phyloP scores from a whole-genome alignment of 2,797 vertebrate species.

The Sebastolobus altivelis region DNA sequence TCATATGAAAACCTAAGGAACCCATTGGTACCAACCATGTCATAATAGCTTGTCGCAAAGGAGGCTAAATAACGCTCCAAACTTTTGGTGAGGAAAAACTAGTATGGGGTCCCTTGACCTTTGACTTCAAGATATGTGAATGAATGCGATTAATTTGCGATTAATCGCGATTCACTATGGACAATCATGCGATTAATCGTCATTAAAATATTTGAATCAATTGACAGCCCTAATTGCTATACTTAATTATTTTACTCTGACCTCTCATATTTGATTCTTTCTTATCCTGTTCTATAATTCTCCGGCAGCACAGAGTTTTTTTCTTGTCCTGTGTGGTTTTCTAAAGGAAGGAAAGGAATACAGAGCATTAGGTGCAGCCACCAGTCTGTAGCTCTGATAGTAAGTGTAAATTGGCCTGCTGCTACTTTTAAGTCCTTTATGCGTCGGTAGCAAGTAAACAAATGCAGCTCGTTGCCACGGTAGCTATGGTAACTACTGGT shows the following conservation, averaged over 20 bases:
- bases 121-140: too few relatives aligned
- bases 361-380: constrained; percentile 13
- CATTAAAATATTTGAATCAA: too few relatives aligned
- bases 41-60: too few relatives aligned
- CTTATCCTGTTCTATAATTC: not conserved
- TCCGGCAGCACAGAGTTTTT: not conserved
- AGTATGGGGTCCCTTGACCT: too few relatives aligned
- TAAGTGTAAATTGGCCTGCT: constrained; percentile 47
- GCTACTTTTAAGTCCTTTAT: constrained; percentile 55
- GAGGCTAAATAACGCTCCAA: too few relatives aligned
- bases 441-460: constrained; percentile 61
- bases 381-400: constrained; percentile 24
- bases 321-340: constrained; percentile 18
- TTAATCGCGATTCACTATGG: too few relatives aligned
- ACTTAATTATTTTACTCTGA: constrained; percentile 5
- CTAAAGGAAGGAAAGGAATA: constrained; percentile 4
- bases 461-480: constrained; percentile 66
- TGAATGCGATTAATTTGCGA: too few relatives aligned
- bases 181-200: too few relatives aligned
- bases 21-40: too few relatives aligned
- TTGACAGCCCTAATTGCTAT: not conserved
- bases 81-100: too few relatives aligned
- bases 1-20: too few relatives aligned
- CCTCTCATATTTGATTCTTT: constrained; percentile 9
- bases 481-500: constrained; percentile 71